Conservation (phyloP, 37 sponge, comb jelly and placozoan species). For the Ianthella basta region DNA sequence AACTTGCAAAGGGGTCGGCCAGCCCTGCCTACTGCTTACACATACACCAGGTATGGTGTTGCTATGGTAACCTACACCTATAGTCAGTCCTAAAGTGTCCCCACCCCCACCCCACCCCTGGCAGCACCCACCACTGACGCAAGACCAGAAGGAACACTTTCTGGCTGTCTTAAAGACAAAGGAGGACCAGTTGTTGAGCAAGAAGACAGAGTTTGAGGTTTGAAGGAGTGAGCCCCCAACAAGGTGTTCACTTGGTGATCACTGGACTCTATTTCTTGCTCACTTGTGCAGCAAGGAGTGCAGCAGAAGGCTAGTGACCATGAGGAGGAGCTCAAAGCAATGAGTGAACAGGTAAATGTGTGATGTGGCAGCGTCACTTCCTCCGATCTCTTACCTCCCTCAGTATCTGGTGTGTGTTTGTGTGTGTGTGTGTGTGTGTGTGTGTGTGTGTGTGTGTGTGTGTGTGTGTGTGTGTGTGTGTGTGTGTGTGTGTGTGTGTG, state of each 20-base stretch:
- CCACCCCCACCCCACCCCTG: neutral
- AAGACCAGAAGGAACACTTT: neutral
- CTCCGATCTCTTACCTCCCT: no score
- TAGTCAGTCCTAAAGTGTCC: neutral
- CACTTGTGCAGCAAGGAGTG: neutral
- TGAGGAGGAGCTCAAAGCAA: neutral
- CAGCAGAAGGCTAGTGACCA: neutral
- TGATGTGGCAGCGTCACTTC: neutral
- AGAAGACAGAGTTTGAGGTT: constrained; percentile 26
- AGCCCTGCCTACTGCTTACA: neutral
- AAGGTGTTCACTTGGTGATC: neutral
- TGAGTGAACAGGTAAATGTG: constrained; percentile 4
- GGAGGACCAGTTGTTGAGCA: neutral
- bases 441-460: constrained; percentile 8
- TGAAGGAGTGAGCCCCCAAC: neutral
- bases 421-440: constrained; percentile 8
- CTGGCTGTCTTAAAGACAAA: neutral
- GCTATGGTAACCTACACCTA: neutral
- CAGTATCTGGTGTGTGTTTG: neutral
- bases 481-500: neutral
- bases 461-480: neutral
- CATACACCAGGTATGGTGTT: constrained; percentile 3
- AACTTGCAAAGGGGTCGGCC: neutral
- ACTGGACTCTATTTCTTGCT: neutral
- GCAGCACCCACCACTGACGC: neutral